Conservation (phyloP, 2,888 invertebrate genomes). For the Epirrhoe tristata region DNA sequence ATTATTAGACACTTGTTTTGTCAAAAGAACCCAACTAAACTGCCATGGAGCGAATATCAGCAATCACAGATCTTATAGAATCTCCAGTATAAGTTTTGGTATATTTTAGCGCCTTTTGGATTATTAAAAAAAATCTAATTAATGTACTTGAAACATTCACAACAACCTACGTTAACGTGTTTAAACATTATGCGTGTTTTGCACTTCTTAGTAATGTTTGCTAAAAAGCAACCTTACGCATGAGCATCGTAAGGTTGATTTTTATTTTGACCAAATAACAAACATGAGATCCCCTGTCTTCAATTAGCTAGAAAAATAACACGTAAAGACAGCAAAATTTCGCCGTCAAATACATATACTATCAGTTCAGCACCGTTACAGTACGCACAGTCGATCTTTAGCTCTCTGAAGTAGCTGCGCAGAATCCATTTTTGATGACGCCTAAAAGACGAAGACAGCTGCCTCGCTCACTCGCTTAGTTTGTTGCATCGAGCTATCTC, state of each 20-base stretch:
- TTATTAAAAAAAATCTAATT: constrained; percentile 9
- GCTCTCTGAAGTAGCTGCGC: no score
- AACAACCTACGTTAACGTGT: constrained; percentile 11
- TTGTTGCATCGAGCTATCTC: no score
- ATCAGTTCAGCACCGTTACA: not conserved
- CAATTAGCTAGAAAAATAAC: not conserved
- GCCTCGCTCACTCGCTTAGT: no score
- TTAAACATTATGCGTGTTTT: constrained; percentile 14
- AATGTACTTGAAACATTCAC: constrained; percentile 21
- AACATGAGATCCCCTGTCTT: not conserved
- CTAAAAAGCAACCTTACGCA: constrained; percentile 1
- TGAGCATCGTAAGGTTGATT: constrained; percentile 2
- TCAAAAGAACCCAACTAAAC: not conserved
- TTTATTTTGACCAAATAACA: constrained; percentile 2
- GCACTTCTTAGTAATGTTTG: constrained; percentile 3
- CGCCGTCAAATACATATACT: not conserved
- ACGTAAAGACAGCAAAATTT: not conserved
- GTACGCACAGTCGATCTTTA: no score
- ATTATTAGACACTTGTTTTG: not conserved
- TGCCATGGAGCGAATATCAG: not conserved
- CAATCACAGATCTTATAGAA: constrained; percentile 1
- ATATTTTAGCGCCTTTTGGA: not conserved
- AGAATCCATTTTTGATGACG: no score
- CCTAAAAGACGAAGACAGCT: no score
- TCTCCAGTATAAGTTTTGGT: constrained; percentile 3